Evolutionary conservation across 2,797 vertebrate species (phyloP).

Genomic region (Fringilla coelebs): DNA sequence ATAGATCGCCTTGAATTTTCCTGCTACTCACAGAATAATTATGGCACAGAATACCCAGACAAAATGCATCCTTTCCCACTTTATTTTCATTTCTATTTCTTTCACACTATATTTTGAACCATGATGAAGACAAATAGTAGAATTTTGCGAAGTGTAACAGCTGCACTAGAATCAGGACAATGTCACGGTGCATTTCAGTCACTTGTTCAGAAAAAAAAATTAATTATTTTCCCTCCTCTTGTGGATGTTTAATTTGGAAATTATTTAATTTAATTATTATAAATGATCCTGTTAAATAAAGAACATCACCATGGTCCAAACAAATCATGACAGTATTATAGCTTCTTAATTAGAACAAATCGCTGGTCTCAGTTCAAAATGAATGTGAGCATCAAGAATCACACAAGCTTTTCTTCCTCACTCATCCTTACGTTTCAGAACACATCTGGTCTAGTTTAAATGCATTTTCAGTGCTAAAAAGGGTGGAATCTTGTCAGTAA

Average conservation of each 20-base stretch:
- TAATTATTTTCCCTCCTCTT: neutral
- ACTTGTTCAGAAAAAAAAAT: neutral
- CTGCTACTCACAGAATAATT: neutral
- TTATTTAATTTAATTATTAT: slow-evolving; percentile 35
- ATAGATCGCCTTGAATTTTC: neutral
- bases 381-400: neutral
- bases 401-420: neutral
- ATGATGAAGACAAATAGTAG: neutral
- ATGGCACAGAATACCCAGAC: neutral
- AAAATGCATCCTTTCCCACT: neutral
- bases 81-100: neutral
- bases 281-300: slow-evolving; percentile 4
- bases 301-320: neutral
- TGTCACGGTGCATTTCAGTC: neutral
- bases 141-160: neutral
- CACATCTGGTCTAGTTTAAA: neutral
- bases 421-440: neutral
- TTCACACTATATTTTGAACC: neutral
- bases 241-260: neutral
- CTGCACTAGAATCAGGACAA: neutral
- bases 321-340: neutral
- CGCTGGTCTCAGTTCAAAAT: slow-evolving; percentile 10
- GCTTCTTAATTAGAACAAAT: slow-evolving; percentile 38
- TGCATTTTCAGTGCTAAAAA: neutral
- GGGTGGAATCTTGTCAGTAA: neutral